Conservation (phyloP, 2,113 vertebrate genomes). For the Chloropsis hardwickii region DNA sequence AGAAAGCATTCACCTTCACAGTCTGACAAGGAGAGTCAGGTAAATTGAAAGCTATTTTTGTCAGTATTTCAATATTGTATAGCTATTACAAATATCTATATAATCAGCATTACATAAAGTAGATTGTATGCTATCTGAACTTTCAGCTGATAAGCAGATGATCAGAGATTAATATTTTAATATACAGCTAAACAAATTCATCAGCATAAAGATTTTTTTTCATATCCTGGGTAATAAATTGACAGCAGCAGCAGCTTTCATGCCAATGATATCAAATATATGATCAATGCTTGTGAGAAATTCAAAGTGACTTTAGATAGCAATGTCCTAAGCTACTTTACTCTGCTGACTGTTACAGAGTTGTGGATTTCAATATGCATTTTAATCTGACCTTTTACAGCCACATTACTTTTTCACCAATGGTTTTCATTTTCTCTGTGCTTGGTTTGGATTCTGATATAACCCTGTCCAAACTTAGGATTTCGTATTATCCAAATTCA, state of each 20-base stretch:
- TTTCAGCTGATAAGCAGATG: background rate
- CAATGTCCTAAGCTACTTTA: background rate
- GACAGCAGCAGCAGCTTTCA: background rate
- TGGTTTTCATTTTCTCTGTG: background rate
- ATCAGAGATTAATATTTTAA: slow-evolving; percentile 17
- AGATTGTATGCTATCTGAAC: background rate
- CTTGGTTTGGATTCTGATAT: background rate
- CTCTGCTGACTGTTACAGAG: background rate
- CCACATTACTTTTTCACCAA: background rate
- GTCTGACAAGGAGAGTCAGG: slow-evolving; percentile 26
- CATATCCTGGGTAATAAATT: background rate
- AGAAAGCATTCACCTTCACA: slow-evolving; percentile 52
- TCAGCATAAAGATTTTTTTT: background rate
- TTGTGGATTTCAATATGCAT: background rate
- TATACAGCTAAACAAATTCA: background rate
- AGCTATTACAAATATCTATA: slow-evolving; percentile 2
- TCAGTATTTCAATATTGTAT: background rate
- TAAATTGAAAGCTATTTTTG: slow-evolving; percentile 30
- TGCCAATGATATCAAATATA: slow-evolving; percentile 4
- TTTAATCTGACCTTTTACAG: slow-evolving; percentile 15
- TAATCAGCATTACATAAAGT: background rate
- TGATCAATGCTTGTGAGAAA: slow-evolving; percentile 1
- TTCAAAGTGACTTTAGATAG: slow-evolving; percentile 34
- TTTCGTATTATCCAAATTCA: background rate
- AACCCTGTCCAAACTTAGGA: background rate